Evolutionary conservation across 92 coral and sea anemone species (phyloP).

Genomic region (Zoanthus sociatus): DNA sequence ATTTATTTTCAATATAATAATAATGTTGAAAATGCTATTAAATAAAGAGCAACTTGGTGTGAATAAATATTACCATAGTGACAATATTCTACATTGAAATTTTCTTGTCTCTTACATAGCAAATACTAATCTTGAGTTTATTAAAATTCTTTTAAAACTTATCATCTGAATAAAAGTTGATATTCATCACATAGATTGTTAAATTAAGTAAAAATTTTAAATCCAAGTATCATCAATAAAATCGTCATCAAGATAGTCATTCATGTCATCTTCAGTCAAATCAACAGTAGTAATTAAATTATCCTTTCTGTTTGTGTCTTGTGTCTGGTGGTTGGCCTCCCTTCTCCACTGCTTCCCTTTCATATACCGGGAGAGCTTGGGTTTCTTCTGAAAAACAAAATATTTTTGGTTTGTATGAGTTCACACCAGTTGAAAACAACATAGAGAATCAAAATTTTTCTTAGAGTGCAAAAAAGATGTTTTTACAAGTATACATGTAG

Average conservation of each 20-base stretch:
- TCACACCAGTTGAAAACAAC: no score
- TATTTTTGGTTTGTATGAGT: no score
- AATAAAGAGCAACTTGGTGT: neutral
- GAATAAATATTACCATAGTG: neutral
- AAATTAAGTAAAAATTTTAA: neutral
- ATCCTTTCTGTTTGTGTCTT: neutral
- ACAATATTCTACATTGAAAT: neutral
- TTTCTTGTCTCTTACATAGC: no score
- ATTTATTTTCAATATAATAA: neutral
- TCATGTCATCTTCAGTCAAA: slow-evolving; percentile 32
- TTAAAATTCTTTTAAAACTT: neutral
- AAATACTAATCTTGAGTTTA: neutral
- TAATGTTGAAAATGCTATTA: neutral
- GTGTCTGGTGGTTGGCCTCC: slow-evolving; percentile 4
- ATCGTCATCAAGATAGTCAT: slow-evolving; percentile 21
- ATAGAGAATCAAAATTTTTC: no score
- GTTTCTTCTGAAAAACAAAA: neutral
- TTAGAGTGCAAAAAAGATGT: no score
- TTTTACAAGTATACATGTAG: no score
- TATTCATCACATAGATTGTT: neutral
- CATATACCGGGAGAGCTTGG: slow-evolving; percentile 5
- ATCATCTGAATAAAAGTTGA: neutral
- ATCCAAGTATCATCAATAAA: slow-evolving; percentile 18
- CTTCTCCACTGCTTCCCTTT: slow-evolving; percentile 34
- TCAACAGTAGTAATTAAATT: neutral